A percentile compares a stretch with the other conserved stretches of the same genome.
Evolutionary conservation across 1,140 invertebrate genomes (phyloP).

Genomic region (Drosophila suzukii): DNA sequence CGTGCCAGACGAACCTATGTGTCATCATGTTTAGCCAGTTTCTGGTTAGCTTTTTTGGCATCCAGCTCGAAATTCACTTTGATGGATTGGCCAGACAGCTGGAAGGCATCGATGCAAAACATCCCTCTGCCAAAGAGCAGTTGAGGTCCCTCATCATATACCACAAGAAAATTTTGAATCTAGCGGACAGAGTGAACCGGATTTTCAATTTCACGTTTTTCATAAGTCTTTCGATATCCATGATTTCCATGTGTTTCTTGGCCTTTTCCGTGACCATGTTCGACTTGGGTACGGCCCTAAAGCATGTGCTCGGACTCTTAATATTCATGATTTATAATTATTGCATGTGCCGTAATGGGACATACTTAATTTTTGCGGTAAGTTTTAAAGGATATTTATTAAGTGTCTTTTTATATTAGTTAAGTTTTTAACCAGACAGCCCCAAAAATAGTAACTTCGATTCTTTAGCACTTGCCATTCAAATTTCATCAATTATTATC

Average conservation of each 20-base stretch:
- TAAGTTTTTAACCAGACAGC: no score
- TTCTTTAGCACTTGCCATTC: no score
- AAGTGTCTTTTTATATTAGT: not conserved
- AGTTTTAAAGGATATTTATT: conserved; percentile 9
- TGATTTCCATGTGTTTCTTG: conserved; percentile 66
- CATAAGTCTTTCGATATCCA: conserved; percentile 55
- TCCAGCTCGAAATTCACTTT: conserved; percentile 68
- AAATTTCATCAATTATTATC: no score
- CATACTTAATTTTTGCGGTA: conserved; percentile 46
- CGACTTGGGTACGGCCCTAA: conserved; percentile 44
- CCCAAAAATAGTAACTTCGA: no score
- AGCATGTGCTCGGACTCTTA: conserved; percentile 56
- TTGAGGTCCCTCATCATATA: conserved; percentile 52
- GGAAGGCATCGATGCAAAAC: conserved; percentile 42
- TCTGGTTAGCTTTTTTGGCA: conserved; percentile 61
- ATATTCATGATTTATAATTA: conserved; percentile 43
- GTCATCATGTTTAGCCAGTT: conserved; percentile 61
- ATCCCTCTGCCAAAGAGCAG: conserved; percentile 36
- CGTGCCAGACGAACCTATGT: conserved; percentile 44
- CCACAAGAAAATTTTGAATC: conserved; percentile 45
- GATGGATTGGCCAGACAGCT: conserved; percentile 55
- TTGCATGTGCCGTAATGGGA: conserved; percentile 51
- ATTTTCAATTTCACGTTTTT: conserved; percentile 64
- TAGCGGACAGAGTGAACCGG: conserved; percentile 48
- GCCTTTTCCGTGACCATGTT: conserved; percentile 67